Base-by-base conservation (phyloP, 2,888 invertebrate species). In the Congeria kusceri region DNA sequence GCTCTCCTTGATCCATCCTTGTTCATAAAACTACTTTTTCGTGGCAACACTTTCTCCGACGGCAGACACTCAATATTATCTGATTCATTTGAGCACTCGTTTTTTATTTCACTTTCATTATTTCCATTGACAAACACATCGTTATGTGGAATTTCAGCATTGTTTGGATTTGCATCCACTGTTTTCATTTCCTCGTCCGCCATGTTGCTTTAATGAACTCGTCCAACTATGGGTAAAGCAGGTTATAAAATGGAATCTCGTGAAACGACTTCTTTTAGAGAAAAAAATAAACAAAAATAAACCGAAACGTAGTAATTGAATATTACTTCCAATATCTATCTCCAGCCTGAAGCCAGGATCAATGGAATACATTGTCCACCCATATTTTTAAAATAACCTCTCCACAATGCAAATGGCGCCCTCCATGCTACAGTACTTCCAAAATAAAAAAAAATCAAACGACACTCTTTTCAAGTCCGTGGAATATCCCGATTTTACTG, bases 11-110 rank as follows among this genome's bases (percentile, higher is more conserved):
- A 70, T 29, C 87, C 87, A 84, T 86, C 84, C 66, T 85, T 87
- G 64, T 68, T 84, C 87, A 86, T 92, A 59, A 94, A 88, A 77
- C 93, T 93, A 67, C 93, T 93, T 71, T 94, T 86, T 32, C 93
- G 82, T 15, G 92, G 91, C 67, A 91, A 73, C 27, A 80, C 72
- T 64, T 80, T 87, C 56, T 87, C 87, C 25, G 84, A 80, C 74
- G 80, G 73, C 83, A 87, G 67, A 59, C 82, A 74, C 83, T 89
- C 89, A 66, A 67, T 28, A 49, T 53, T 79, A 61, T 87, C 87
- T 39, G 75, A 76, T 44, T 87, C 86, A 27, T 74, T 81, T 67
- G 80, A 72, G 59, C 83, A 84, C 65, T 88, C 85, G 63, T 59
- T 69, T 68, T 73, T 82, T 53, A 81, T 82, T 73, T 85, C 85